Evolutionary conservation across 2,113 vertebrate species (phyloP).

Genomic region (Chlamydotis undulata): DNA sequence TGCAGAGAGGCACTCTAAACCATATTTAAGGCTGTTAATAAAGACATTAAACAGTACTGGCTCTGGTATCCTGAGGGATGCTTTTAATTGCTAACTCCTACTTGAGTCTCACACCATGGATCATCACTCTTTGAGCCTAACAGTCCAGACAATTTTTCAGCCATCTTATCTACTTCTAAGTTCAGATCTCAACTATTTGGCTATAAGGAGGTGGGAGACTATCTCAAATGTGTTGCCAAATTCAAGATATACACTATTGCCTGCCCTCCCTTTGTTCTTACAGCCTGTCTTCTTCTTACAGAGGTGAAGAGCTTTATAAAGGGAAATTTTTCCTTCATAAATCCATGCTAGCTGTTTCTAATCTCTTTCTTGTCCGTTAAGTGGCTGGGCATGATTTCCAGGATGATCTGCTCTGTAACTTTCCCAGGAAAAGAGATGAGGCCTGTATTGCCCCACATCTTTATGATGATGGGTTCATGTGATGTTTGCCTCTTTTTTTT

Average conservation of each 20-base stretch:
- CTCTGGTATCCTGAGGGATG: neutral
- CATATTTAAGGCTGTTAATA: neutral
- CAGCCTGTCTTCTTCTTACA: neutral
- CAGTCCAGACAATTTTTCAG: neutral
- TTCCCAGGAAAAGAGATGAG: neutral
- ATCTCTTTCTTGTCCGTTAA: accelerated
- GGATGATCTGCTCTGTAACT: neutral
- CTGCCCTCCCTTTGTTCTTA: neutral
- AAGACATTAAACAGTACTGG: neutral
- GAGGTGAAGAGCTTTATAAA: neutral
- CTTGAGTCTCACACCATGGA: neutral
- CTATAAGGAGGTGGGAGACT: neutral
- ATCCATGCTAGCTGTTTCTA: neutral
- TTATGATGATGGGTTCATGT: neutral
- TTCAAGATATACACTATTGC: neutral
- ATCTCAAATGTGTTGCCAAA: neutral
- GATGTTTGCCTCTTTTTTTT: neutral
- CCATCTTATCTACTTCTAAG: neutral
- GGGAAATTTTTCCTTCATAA: neutral
- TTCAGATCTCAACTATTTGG: neutral
- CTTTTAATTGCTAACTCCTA: neutral
- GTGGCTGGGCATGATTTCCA: neutral
- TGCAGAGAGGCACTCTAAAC: neutral
- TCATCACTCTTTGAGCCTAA: neutral
- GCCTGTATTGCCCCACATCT: neutral